A percentile compares a stretch with the other conserved stretches of the same genome.
These are phyloP conservation scores for Urechis unicinctus DNA, from an alignment of 2,888 invertebrate genomes.

Conservation along the genomic window DNA sequence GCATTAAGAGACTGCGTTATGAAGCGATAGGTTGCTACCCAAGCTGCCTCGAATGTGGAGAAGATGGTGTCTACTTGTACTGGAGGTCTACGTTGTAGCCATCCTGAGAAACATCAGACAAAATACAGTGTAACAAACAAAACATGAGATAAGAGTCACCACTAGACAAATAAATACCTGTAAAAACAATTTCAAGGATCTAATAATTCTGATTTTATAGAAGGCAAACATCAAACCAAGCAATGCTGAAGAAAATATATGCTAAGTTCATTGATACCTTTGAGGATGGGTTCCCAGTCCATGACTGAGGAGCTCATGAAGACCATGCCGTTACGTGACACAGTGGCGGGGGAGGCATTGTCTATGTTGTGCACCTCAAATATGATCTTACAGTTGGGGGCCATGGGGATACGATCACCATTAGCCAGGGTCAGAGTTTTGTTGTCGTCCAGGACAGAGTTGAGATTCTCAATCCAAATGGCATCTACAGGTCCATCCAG, in stretches of 20 bases:
- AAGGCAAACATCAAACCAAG: no score
- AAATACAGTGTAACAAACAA: neutral
- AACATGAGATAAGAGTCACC: neutral
- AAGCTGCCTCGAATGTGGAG: conserved; percentile 68
- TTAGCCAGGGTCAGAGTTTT: conserved; percentile 52
- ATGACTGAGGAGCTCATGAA: conserved; percentile 96
- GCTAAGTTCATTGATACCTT: conserved; percentile 49
- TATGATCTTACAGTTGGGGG: conserved; percentile 50
- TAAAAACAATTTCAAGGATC: no score
- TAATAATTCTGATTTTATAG: no score
- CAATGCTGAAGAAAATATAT: neutral
- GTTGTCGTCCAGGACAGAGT: conserved; percentile 53
- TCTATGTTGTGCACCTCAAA: conserved; percentile 53
- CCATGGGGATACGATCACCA: conserved; percentile 52
- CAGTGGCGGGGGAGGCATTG: conserved; percentile 52
- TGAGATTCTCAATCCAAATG: conserved; percentile 53
- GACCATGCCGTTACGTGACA: conserved; percentile 53
- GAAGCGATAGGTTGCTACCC: conserved; percentile 70
- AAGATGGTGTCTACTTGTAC: conserved; percentile 61
- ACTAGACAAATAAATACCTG: no score
- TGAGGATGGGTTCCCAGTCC: conserved; percentile 87
- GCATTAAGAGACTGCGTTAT: conserved; percentile 74
- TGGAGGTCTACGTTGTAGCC: conserved; percentile 25
- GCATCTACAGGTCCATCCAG: conserved; percentile 52
- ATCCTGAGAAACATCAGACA: conserved; percentile 5